Base-by-base conservation (phyloP, 2,888 invertebrate species). In the Morpho helenor region DNA sequence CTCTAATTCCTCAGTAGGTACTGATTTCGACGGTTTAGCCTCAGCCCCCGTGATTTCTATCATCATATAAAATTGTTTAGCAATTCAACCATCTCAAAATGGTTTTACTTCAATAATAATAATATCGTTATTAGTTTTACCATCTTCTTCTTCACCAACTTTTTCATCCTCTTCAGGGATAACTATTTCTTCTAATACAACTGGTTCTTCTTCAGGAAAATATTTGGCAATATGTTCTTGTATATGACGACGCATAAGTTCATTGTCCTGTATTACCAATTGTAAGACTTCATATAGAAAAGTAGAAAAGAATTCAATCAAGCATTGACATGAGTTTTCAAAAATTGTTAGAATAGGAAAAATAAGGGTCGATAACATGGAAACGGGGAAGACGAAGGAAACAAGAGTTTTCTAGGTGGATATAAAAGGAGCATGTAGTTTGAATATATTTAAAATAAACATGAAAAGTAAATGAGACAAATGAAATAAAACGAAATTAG, bases 181-280 rank as follows among this genome's bases (percentile, higher is more conserved):
- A 0, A 87, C 83, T 3, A 88, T 80, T 68, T 90, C 90, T 59
- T 89, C 89, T 2, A 90, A 75, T 2, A 89, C 81, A 0, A 89
- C 84, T 0, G 91, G 86, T 51, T 91, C 87, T 2, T 88, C 87
- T 57, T 91, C 88, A 5, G 93, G 93, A 79, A 93, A 94, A 64
- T 87, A 89, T 53, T 90, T 86, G 3, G 88, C 91, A 1, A 97
- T 79, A 64, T 94, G 93, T 22, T 84, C 84, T 61, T 92, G 91
- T 8, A 96, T 86, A 63, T 94, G 91, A 0, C 73, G 82, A 1
- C 86, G 83, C 82, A 96, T 93, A 43, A 94, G 70, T 2, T 88
- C 87, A 65, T 93, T 92, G 69, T 96, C 96, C 94, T 94, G 60
- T 45, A 43, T 8, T 10, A 51, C 7, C 1, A n/a, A 52, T 43